Base-by-base conservation (phyloP, 2,797 vertebrate species). In the Gallirallus australis region DNA sequence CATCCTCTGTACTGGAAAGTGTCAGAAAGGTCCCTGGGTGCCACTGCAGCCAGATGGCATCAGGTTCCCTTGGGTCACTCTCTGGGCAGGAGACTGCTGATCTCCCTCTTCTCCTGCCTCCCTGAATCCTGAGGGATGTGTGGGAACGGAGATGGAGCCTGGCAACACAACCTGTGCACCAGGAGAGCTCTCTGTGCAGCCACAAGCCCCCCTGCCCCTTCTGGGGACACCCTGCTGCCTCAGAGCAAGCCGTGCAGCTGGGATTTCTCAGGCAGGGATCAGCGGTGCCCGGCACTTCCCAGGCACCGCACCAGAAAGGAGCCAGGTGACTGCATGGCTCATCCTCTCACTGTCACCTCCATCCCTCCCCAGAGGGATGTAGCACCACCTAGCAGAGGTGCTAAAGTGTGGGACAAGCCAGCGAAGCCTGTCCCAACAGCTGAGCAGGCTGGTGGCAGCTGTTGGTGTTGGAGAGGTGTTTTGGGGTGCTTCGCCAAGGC, bases 71-170 rank as follows among this genome's bases (percentile, higher is more conserved):
- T 0, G 3, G 15, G 59, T 69, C 7, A 12, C 24, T 78, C 40
- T 12, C 14, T 1, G 3, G 30, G 35, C 69, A 47, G 69, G n/a
- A 37, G 31, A 53, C n/a, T 19, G 27, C n/a, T 37, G 57, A 42
- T 59, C 45, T 7, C 1, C 0, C 16, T 37, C 28, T 31, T 6
- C 27, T 60, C 30, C 60, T 83, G 52, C 21, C 35, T 84, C 65
- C 37, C 39, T 60, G 1, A 24, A 24, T 24, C 60, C 52, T 3
- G 0, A n/a, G 56, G 65, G 65, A 60, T 77, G 42, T 83, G 15
- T 2, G 1, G 63, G 48, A 40, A 35, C 30, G 25, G 60, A 78
- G 20, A 12, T 24, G 2, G 12, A 40, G 30, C 6, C 1, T 0
- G 15, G 52, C 47, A 83, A 54, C n/a, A 37, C 54, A 31, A 27